A percentile compares a stretch with the other conserved stretches of the same genome.
Evolutionary conservation across 2,888 invertebrate species (phyloP).

Genomic region (Pyrocoelia pectoralis): DNA sequence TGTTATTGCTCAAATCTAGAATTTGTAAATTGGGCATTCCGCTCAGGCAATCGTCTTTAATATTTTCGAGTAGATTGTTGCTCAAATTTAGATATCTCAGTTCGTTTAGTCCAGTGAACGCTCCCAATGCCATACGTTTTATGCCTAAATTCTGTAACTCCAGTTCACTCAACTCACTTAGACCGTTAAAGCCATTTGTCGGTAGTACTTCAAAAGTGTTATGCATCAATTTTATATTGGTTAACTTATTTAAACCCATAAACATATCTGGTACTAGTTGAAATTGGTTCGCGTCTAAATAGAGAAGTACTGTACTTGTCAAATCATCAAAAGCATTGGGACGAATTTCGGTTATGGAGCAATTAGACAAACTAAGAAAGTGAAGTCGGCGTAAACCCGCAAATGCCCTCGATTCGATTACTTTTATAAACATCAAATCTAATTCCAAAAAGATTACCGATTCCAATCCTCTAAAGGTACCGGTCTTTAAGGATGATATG

Average conservation of each 20-base stretch:
- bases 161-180: constrained; percentile 2
- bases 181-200: constrained; percentile 15
- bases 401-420: constrained; percentile 10
- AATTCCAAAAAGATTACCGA: background rate
- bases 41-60: constrained; percentile 10
- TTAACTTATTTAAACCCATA: constrained; percentile 9
- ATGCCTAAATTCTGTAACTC: constrained; percentile 11
- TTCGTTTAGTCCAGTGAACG: constrained; percentile 16
- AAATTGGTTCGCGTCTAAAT: constrained; percentile 13
- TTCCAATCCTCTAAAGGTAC: constrained; percentile 4
- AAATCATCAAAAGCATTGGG: constrained; percentile 2
- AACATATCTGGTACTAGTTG: constrained; percentile 4
- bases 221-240: background rate
- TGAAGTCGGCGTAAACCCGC: background rate
- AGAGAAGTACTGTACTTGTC: background rate
- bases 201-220: background rate
- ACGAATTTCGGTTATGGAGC: constrained; percentile 13
- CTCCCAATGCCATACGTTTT: background rate
- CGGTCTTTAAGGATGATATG: background rate
- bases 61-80: constrained; percentile 14
- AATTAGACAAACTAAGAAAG: too few species aligned
- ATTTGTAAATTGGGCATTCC: constrained; percentile 17
- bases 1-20: constrained; percentile 25
- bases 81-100: constrained; percentile 19
- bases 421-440: background rate